phyloP scores from a whole-genome alignment of 2,888 invertebrate genomes.

The Nemurella pictetii region DNA sequence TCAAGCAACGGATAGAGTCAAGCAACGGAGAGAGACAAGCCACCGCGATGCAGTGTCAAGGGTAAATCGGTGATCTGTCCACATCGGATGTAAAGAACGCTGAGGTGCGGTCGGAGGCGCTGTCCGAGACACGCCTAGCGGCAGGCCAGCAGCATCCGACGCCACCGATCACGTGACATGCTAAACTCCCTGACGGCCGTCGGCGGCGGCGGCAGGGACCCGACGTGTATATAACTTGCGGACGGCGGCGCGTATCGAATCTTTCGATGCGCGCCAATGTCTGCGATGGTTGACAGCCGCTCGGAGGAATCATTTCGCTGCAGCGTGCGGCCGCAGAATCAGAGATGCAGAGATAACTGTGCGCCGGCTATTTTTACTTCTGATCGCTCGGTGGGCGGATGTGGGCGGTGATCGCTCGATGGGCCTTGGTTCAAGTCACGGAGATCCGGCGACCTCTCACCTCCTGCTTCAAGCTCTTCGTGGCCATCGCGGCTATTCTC shows the following conservation, averaged over 20 bases:
- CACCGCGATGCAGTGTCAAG: neutral
- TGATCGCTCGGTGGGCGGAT: neutral
- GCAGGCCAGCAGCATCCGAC: neutral
- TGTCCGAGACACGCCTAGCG: neutral
- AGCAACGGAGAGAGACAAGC: too few species aligned
- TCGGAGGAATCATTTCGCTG: neutral
- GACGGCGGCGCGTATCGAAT: neutral
- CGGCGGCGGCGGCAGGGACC: too few species aligned
- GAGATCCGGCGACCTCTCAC: neutral
- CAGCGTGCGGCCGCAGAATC: too few species aligned
- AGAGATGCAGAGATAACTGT: neutral
- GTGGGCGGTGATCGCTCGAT: neutral
- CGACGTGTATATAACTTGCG: neutral
- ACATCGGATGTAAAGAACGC: neutral
- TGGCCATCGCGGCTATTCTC: too few species aligned
- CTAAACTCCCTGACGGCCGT: neutral
- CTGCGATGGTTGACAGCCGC: neutral
- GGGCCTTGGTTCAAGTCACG: neutral
- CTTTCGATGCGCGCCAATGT: neutral
- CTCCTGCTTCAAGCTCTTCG: too few species aligned
- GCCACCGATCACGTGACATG: neutral
- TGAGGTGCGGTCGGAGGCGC: neutral
- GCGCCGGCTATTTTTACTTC: neutral
- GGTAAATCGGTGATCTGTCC: neutral
- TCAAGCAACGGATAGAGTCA: too few species aligned